phyloP scores from a whole-genome alignment of 2,888 invertebrate genomes.

The Ophioninae sp. region DNA sequence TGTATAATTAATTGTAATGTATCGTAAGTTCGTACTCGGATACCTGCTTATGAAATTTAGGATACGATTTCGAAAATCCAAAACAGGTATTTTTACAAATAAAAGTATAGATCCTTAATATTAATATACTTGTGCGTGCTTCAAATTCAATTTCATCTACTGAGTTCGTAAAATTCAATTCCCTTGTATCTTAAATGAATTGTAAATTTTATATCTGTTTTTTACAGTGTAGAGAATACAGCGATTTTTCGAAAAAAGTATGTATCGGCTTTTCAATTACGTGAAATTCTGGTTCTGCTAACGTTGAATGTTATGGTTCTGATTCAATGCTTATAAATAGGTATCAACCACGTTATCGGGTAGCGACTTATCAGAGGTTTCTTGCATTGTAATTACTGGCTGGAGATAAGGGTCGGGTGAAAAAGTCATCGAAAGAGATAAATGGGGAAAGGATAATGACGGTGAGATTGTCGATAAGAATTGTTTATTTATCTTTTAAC shows the following conservation, averaged over 20 bases:
- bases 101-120: too few relatives aligned
- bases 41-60: too few relatives aligned
- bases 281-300: neutral
- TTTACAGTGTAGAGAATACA: neutral
- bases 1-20: too few relatives aligned
- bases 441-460: neutral
- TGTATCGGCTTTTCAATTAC: neutral
- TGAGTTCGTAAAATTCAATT: too few relatives aligned
- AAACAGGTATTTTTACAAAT: too few relatives aligned
- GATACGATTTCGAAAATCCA: too few relatives aligned
- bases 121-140: too few relatives aligned
- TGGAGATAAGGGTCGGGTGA: neutral
- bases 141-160: too few relatives aligned
- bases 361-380: neutral
- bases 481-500: neutral
- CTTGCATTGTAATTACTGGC: neutral
- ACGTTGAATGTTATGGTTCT: neutral
- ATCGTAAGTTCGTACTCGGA: too few relatives aligned
- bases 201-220: too few relatives aligned
- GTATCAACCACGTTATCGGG: neutral
- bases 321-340: neutral
- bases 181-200: too few relatives aligned
- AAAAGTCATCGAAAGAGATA: neutral
- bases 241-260: neutral
- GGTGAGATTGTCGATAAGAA: neutral